Conservation (phyloP, 2,113 vertebrate genomes). For the Crotalus helleri region DNA sequence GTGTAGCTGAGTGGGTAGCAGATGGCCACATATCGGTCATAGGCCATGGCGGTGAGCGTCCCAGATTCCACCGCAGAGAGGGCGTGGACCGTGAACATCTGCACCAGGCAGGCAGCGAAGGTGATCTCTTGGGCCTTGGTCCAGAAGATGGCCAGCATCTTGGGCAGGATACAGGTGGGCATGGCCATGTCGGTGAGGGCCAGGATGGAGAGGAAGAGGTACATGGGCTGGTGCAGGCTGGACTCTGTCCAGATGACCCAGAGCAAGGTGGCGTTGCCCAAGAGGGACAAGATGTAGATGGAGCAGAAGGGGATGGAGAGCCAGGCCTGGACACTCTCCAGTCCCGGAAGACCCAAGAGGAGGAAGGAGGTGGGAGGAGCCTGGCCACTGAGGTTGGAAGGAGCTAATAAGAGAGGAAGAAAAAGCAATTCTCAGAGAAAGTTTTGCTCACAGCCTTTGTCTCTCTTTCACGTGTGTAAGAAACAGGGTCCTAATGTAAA, state of each 20-base stretch:
- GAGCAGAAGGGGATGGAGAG: constrained; percentile 63
- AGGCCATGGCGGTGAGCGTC: constrained; percentile 62
- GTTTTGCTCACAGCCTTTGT: too few species aligned
- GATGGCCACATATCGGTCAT: constrained; percentile 60
- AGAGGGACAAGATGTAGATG: constrained; percentile 44
- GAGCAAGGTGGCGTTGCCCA: constrained; percentile 48
- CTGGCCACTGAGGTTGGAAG: not conserved
- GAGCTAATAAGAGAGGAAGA: too few species aligned
- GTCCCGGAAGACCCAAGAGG: not conserved
- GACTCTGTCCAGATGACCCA: constrained; percentile 34
- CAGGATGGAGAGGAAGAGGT: constrained; percentile 64
- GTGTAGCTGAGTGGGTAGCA: constrained; percentile 59
- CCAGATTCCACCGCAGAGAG: constrained; percentile 61
- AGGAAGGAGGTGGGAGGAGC: not conserved
- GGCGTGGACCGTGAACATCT: constrained; percentile 71
- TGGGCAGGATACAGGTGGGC: constrained; percentile 60
- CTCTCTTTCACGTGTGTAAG: too few species aligned
- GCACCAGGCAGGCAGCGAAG: constrained; percentile 60
- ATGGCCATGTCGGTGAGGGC: constrained; percentile 50
- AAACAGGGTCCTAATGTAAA: too few species aligned
- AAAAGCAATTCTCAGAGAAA: too few species aligned
- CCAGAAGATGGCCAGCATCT: constrained; percentile 68
- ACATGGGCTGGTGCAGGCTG: constrained; percentile 64
- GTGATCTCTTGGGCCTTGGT: constrained; percentile 52
- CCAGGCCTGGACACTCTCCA: constrained; percentile 33